Conservation (phyloP, 92 coral and sea anemone species). For the Meandrina meandrites region DNA sequence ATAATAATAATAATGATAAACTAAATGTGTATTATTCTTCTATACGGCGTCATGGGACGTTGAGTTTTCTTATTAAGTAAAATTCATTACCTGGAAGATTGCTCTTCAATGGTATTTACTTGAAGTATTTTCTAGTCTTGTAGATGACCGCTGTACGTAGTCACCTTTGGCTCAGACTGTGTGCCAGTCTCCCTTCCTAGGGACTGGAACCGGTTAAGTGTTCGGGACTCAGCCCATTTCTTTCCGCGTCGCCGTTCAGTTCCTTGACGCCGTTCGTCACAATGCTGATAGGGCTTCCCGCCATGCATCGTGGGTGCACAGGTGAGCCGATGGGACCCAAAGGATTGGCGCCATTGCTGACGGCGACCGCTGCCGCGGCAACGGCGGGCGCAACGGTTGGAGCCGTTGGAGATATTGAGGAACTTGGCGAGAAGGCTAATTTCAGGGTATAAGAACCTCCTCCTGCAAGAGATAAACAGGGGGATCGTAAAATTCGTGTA, state of each 20-base stretch:
- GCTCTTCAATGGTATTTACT: constrained; percentile 7
- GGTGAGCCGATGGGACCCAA: constrained; percentile 77
- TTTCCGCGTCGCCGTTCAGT: constrained; percentile 67
- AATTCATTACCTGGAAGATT: constrained; percentile 26
- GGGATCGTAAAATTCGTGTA: background rate
- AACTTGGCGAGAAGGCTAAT: constrained; percentile 99
- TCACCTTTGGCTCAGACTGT: background rate
- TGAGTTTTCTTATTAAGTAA: background rate
- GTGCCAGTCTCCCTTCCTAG: constrained; percentile 33
- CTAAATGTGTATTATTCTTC: background rate
- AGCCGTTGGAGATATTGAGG: constrained; percentile 97
- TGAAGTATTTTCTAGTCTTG: background rate
- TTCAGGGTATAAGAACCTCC: constrained; percentile 99
- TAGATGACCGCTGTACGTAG: background rate
- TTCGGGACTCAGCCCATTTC: constrained; percentile 65
- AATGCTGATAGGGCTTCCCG: constrained; percentile 68
- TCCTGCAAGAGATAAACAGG: constrained; percentile 47
- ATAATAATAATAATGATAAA: constrained; percentile 7
- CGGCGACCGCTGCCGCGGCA: constrained; percentile 98
- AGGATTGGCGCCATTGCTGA: constrained; percentile 73
- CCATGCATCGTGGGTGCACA: constrained; percentile 71
- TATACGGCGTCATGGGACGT: background rate
- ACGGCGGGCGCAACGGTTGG: constrained; percentile 99
- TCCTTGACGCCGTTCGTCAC: constrained; percentile 72
- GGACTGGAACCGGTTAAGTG: constrained; percentile 54